phyloP scores from a whole-genome alignment of 2,113 vertebrate species.

The Orientallactaga bullata region DNA sequence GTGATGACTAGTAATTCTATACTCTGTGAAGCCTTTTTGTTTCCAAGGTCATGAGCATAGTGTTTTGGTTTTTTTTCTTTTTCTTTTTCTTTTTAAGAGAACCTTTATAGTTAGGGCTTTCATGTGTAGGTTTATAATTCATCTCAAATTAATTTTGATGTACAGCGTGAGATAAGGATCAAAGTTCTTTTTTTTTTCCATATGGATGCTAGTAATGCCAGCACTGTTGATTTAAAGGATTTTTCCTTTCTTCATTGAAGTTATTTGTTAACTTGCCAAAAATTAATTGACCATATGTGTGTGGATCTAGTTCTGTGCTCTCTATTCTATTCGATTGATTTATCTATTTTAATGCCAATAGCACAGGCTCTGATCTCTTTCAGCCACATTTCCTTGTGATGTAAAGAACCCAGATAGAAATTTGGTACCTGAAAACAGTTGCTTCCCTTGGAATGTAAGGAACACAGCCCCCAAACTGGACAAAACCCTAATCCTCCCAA shows the following conservation, averaged over 20 bases:
- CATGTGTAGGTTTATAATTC: constrained; percentile 41
- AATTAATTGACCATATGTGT: constrained; percentile 11
- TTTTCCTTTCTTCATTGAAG: constrained; percentile 48
- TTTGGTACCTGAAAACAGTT: neutral
- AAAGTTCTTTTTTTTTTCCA: constrained; percentile 31
- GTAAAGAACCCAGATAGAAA: neutral
- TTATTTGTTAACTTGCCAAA: constrained; percentile 59
- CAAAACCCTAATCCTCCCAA: neutral
- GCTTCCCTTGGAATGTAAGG: neutral
- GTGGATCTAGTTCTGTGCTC: neutral
- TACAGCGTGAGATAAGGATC: neutral
- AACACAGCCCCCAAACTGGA: neutral
- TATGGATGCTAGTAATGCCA: neutral
- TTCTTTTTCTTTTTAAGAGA: constrained; percentile 32
- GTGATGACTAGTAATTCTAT: constrained; percentile 37
- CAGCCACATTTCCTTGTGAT: neutral
- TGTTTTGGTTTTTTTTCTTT: neutral
- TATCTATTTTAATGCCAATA: neutral
- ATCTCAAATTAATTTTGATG: constrained; percentile 52
- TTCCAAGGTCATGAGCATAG: constrained; percentile 20
- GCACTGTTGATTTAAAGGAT: neutral
- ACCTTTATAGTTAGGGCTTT: constrained; percentile 7
- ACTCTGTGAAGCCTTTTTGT: neutral
- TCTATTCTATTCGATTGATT: constrained; percentile 3
- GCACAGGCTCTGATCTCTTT: neutral